A percentile compares a stretch with the other conserved stretches of the same genome.
These are phyloP conservation scores for Perca flavescens DNA, from an alignment of 2,113 vertebrate species.

Conservation along the genomic window DNA sequence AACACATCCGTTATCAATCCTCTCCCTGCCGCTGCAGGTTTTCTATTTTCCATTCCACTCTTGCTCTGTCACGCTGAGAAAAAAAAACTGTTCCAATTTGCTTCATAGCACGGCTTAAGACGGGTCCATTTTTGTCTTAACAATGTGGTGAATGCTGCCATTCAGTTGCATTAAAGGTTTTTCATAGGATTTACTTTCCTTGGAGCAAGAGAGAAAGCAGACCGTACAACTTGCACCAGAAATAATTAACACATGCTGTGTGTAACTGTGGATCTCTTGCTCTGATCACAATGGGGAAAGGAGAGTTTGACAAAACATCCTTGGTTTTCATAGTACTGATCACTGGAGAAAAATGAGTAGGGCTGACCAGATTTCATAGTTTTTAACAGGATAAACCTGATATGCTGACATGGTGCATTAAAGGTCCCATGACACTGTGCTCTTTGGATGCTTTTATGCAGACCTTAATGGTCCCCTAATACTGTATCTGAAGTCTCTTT, in stretches of 20 bases:
- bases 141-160: background rate
- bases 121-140: conserved; percentile 11
- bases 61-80: conserved; percentile 4
- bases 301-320: background rate
- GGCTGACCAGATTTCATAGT: background rate
- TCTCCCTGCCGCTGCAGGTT: background rate
- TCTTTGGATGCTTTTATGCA: too few relatives aligned
- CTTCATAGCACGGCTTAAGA: conserved; percentile 21
- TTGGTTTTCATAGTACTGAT: background rate
- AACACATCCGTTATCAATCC: background rate
- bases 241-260: conserved; percentile 6
- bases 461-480: too few relatives aligned
- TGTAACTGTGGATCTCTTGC: background rate
- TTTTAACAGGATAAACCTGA: too few relatives aligned
- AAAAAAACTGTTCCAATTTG: conserved; percentile 3
- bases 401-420: too few relatives aligned
- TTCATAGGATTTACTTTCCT: background rate
- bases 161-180: background rate
- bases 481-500: too few relatives aligned
- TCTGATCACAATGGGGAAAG: background rate
- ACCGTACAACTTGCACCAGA: background rate
- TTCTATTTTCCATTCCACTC: background rate
- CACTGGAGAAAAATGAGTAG: background rate
- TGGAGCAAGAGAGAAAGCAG: background rate
- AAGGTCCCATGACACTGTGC: too few relatives aligned